These are phyloP conservation scores for Fistularia commersonii DNA, from an alignment of 2,797 vertebrate genomes.

Conservation along the genomic window DNA sequence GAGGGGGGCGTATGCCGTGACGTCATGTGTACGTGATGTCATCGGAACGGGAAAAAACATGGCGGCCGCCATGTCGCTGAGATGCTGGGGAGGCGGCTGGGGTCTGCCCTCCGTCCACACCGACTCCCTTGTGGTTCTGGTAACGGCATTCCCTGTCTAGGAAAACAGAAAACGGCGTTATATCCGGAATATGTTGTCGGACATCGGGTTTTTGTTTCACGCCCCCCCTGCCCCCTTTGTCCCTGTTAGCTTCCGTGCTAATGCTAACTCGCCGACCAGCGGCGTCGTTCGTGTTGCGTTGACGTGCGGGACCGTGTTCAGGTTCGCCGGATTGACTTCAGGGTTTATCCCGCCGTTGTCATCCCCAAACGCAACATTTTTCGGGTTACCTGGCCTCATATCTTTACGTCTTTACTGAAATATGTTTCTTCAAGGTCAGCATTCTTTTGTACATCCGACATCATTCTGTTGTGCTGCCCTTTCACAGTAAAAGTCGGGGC, in stretches of 20 bases:
- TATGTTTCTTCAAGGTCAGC: constrained; percentile 61
- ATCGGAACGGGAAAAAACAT: constrained; percentile 65
- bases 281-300: too few relatives aligned
- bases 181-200: neutral
- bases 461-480: too few relatives aligned
- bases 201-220: neutral
- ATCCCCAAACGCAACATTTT: too few relatives aligned
- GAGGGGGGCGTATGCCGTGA: constrained; percentile 23
- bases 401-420: neutral
- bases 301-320: too few relatives aligned
- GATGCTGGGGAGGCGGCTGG: constrained; percentile 94
- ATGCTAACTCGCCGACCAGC: neutral
- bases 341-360: too few relatives aligned
- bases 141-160: constrained; percentile 56
- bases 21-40: constrained; percentile 38
- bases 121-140: constrained; percentile 89
- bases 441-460: neutral
- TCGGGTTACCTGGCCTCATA: neutral
- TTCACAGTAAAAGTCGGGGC: too few relatives aligned
- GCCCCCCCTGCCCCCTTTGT: neutral
- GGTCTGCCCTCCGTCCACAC: constrained; percentile 91
- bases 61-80: constrained; percentile 90
- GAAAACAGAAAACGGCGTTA: neutral
- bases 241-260: constrained; percentile 59
- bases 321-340: too few relatives aligned